Base-by-base conservation (phyloP, 2,888 invertebrate species). In the Calliphora vomitoria region DNA sequence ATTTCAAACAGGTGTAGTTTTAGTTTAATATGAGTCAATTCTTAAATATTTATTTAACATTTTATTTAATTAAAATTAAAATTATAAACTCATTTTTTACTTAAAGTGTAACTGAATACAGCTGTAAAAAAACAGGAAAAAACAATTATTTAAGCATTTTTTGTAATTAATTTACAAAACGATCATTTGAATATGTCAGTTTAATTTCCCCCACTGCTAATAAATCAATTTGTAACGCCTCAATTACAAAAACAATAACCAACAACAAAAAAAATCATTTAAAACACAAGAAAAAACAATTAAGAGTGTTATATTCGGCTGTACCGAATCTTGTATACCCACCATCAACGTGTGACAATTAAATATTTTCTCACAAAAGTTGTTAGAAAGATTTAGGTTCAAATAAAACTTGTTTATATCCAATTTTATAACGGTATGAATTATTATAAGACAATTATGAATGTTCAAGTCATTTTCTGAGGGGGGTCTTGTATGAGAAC, bases 161-260 rank as follows among this genome's bases (percentile, higher is more conserved):
- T 38, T 15, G 35, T 66, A 74, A 80, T 74, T 58, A 74, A 60
- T 80, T 60, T 15, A 60, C 4, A 31, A 60, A 66, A 60, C 68
- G 35, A 47, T 72, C 44, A 66, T n/a, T 55, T 74, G 20, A 64
- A 50, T 44, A 44, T 80, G 79, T 20, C 72, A 41, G 60, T 47
- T 68, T 20, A 60, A 41, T 53, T 58, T 68, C 10, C 47, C 47
- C 25, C 55, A 38, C 47, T 31, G 68, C 60, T 25, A 81, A 83
- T 79, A 68, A 87, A 87, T 85, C 85, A 82, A 74, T 82, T 85
- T 82, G 18, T 78, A 76, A 80, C 69, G 76, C 71, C 71, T 81
- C 58, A 76, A 71, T 64, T 75, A 76, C 62, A 74, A 68, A 62
- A 35, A 20, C 25, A 25, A 25, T n/a, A n/a, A 55, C 3, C 13